These are phyloP conservation scores for Sylvilagus bachmani DNA, from an alignment of 2,113 vertebrate species.

Conservation along the genomic window DNA sequence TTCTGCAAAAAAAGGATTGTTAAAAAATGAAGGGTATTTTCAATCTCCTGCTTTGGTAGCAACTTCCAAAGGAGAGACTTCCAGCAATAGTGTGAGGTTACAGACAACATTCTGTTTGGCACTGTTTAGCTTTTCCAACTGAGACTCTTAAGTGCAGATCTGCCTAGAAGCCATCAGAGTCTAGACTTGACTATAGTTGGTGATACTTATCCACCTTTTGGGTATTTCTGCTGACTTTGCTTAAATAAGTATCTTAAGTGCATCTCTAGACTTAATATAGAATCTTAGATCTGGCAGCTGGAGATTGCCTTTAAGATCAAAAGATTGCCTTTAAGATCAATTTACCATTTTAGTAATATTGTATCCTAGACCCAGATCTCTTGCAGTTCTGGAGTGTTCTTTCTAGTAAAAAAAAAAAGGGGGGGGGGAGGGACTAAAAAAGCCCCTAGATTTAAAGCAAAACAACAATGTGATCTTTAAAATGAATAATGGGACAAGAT, in stretches of 20 bases:
- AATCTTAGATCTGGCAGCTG: not conserved
- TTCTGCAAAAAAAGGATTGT: conserved; percentile 18
- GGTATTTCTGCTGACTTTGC: not conserved
- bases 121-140: not conserved
- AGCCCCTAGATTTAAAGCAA: not conserved
- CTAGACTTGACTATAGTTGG: not conserved
- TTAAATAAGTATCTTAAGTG: not conserved
- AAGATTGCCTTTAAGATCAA: not conserved
- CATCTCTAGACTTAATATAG: not conserved
- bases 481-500: rapidly evolving
- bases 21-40: not conserved
- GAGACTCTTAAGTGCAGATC: not conserved
- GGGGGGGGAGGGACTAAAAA: not conserved
- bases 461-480: not conserved
- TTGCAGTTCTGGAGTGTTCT: not conserved
- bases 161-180: not conserved
- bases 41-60: not conserved
- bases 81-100: not conserved
- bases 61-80: not conserved
- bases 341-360: conserved; percentile 16
- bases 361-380: not conserved
- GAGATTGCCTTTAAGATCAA: too few species aligned
- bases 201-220: not conserved
- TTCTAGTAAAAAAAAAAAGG: not conserved
- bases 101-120: not conserved